Percentiles rank a stretch among this genome's conserved stretches.
Conservation (phyloP, 2,797 vertebrate genomes). For the Galago senegalensis region DNA sequence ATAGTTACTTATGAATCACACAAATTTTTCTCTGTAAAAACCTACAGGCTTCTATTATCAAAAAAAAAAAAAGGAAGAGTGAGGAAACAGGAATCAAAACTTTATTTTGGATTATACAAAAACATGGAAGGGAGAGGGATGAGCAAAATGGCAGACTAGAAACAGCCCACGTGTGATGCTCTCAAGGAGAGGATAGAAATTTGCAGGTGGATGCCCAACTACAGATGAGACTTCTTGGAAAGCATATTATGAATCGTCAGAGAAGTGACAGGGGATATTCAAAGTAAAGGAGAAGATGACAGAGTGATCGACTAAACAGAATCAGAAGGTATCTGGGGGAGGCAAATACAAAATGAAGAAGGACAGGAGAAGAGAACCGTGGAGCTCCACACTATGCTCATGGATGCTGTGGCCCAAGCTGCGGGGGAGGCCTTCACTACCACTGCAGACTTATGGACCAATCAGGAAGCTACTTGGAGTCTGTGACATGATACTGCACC, state of each 20-base stretch:
- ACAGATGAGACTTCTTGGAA: neutral
- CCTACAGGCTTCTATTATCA: neutral
- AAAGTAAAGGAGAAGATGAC: neutral
- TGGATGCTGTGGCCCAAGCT: neutral
- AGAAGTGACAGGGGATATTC: neutral
- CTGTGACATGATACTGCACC: neutral
- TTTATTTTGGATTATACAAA: neutral
- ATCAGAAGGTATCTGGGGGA: neutral
- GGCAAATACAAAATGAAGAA: neutral
- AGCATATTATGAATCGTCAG: neutral
- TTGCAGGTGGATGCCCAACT: neutral
- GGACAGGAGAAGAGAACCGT: neutral
- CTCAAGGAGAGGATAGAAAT: neutral
- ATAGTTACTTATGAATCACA: slow-evolving; percentile 18
- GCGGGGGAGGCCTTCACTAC: neutral
- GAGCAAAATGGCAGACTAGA: neutral
- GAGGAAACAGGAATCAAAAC: neutral
- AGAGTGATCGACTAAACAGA: neutral
- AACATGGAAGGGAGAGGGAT: neutral
- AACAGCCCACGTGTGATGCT: neutral
- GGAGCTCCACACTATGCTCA: neutral
- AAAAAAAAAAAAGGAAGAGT: neutral
- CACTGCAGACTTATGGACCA: neutral
- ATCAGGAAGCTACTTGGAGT: neutral
- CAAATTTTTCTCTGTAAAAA: slow-evolving; percentile 43